phyloP scores from a whole-genome alignment of 2,113 vertebrate genomes.

The Scomber japonicus region DNA sequence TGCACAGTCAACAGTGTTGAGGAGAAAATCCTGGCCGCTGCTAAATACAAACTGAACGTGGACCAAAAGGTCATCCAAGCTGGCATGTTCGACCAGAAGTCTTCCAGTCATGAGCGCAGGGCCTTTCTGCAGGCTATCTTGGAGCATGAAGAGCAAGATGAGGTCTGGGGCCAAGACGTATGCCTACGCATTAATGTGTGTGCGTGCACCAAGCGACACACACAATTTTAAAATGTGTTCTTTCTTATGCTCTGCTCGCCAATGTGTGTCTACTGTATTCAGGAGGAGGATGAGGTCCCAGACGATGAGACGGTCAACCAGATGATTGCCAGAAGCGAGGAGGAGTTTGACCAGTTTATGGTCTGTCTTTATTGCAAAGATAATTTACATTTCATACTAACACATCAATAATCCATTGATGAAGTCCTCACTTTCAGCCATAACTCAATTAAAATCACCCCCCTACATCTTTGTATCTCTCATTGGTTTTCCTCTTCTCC shows the following conservation, averaged over 20 bases:
- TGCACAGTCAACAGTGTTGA: slow-evolving; percentile 97
- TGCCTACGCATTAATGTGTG: slow-evolving; percentile 75
- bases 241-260: slow-evolving; percentile 55
- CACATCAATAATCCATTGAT: neutral
- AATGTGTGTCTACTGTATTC: slow-evolving; percentile 63
- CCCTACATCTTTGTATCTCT: neutral
- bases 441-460: neutral
- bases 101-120: slow-evolving; percentile 95
- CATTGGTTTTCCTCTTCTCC: neutral
- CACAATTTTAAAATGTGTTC: slow-evolving; percentile 24
- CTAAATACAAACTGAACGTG: slow-evolving; percentile 96
- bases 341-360: slow-evolving; percentile 94
- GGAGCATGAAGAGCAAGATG: slow-evolving; percentile 98
- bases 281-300: slow-evolving; percentile 98
- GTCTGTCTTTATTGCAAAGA: slow-evolving; percentile 40
- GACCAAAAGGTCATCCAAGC: slow-evolving; percentile 99
- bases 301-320: slow-evolving; percentile 98
- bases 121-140: slow-evolving; percentile 97
- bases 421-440: neutral
- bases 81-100: slow-evolving; percentile 99
- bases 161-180: slow-evolving; percentile 86
- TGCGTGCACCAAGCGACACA: slow-evolving; percentile 69
- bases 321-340: slow-evolving; percentile 97
- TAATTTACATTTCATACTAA: neutral
- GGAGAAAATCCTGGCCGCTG: slow-evolving; percentile 92